phyloP scores from a whole-genome alignment of 2,888 invertebrate species.

The Euplagia quadripunctaria region DNA sequence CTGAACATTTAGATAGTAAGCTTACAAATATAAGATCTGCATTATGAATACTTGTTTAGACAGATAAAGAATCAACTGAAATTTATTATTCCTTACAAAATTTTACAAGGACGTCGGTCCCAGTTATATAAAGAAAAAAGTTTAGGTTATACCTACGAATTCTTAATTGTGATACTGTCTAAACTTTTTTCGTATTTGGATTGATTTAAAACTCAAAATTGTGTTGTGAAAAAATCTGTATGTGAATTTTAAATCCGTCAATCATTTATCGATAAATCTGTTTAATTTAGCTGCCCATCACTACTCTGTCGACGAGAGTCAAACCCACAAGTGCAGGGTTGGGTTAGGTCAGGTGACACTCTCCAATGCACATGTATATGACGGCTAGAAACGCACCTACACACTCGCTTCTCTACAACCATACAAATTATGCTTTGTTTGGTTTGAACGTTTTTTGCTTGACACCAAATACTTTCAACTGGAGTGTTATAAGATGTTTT shows the following conservation, averaged over 20 bases:
- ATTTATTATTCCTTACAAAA: not conserved
- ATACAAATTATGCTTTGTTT: conserved; percentile 53
- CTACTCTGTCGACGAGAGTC: conserved; percentile 70
- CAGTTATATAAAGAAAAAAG: not conserved
- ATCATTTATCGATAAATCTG: conserved; percentile 49
- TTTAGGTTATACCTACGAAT: too few species aligned
- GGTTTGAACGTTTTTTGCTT: conserved; percentile 42
- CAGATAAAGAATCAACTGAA: not conserved
- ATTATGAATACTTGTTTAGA: not conserved
- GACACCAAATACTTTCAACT: conserved; percentile 47
- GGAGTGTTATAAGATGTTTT: conserved; percentile 35
- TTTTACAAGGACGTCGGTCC: not conserved
- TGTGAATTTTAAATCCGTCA: not conserved
- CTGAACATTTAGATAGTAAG: too few species aligned
- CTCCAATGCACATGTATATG: conserved; percentile 70
- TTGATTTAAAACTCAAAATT: too few species aligned
- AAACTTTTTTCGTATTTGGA: too few species aligned
- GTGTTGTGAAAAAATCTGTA: too few species aligned
- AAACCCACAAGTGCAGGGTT: conserved; percentile 80
- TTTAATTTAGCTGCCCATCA: conserved; percentile 49
- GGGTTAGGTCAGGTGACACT: conserved; percentile 85
- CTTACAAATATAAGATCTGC: not conserved
- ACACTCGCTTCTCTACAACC: conserved; percentile 31
- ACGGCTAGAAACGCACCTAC: conserved; percentile 35
- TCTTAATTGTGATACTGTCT: too few species aligned